phyloP scores from a whole-genome alignment of 2,888 invertebrate species.

The Agonopterix heracliana region DNA sequence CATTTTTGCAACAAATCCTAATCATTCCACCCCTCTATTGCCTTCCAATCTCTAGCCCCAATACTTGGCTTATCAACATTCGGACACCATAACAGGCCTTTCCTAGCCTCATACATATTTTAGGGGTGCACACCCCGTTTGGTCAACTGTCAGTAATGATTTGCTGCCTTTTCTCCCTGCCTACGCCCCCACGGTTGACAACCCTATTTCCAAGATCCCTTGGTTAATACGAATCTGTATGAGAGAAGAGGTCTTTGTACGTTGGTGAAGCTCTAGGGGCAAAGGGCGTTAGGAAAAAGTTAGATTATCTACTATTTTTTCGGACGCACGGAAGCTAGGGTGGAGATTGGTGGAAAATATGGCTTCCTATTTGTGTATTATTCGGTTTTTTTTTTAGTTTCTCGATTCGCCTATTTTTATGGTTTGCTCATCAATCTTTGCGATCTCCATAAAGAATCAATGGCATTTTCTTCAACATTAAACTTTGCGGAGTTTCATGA shows the following conservation, averaged over 20 bases:
- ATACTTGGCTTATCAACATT: slow-evolving; percentile 74
- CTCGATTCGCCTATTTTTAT: slow-evolving; percentile 18
- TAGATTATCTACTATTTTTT: slow-evolving; percentile 74
- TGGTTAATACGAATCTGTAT: slow-evolving; percentile 7
- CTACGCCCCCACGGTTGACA: slow-evolving; percentile 55
- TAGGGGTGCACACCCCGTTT: slow-evolving; percentile 67
- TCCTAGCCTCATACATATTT: slow-evolving; percentile 73
- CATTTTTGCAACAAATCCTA: slow-evolving; percentile 57
- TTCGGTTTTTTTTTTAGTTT: slow-evolving; percentile 44
- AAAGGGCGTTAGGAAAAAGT: slow-evolving; percentile 69
- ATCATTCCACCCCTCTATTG: slow-evolving; percentile 45
- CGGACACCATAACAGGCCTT: slow-evolving; percentile 75
- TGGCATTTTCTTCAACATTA: too few species aligned
- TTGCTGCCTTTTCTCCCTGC: slow-evolving; percentile 64
- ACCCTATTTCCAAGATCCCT: slow-evolving; percentile 24
- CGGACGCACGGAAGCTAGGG: slow-evolving; percentile 64
- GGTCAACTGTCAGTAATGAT: slow-evolving; percentile 77
- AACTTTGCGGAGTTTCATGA: too few species aligned
- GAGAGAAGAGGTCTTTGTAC: slow-evolving; percentile 20
- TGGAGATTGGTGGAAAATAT: slow-evolving; percentile 69
- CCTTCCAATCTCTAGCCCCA: slow-evolving; percentile 62
- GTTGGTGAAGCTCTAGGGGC: slow-evolving; percentile 35
- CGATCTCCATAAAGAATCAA: too few species aligned
- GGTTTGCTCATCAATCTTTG: too few species aligned
- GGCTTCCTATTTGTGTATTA: slow-evolving; percentile 69